Percentiles rank a stretch among this genome's conserved stretches.
Conservation (phyloP, 2,797 vertebrate species). For the Sebastes hubbsi region DNA sequence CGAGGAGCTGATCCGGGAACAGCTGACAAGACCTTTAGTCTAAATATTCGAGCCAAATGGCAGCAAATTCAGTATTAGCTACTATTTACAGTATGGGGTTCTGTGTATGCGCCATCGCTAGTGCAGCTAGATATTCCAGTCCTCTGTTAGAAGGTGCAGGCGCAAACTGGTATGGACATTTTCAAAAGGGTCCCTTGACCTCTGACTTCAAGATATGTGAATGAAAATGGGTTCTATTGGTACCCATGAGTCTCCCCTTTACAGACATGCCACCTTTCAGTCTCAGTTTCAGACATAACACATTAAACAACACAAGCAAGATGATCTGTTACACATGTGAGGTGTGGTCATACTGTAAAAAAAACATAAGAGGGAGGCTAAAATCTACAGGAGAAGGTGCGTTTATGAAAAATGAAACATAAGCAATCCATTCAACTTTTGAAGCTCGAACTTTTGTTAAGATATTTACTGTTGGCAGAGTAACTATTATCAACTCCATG, state of each 20-base stretch:
- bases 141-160: neutral
- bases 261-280: too few species aligned
- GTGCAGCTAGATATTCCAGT: neutral
- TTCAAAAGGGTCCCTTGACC: too few species aligned
- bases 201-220: too few species aligned
- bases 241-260: too few species aligned
- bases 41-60: neutral
- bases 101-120: too few species aligned
- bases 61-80: neutral
- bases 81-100: neutral
- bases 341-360: neutral
- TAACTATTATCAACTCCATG: neutral
- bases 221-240: too few species aligned
- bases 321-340: neutral
- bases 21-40: slow-evolving; percentile 48
- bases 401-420: neutral
- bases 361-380: neutral
- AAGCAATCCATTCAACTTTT: neutral
- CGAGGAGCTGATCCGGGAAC: slow-evolving; percentile 21
- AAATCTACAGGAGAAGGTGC: neutral
- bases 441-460: fast-evolving
- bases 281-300: neutral
- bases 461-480: neutral
- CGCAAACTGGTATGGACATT: too few species aligned
- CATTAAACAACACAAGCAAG: neutral